Evolutionary conservation across 2,113 vertebrate species (phyloP), one percentile per base, ranked within the genome.

Genomic region (Tachycineta bicolor): DNA sequence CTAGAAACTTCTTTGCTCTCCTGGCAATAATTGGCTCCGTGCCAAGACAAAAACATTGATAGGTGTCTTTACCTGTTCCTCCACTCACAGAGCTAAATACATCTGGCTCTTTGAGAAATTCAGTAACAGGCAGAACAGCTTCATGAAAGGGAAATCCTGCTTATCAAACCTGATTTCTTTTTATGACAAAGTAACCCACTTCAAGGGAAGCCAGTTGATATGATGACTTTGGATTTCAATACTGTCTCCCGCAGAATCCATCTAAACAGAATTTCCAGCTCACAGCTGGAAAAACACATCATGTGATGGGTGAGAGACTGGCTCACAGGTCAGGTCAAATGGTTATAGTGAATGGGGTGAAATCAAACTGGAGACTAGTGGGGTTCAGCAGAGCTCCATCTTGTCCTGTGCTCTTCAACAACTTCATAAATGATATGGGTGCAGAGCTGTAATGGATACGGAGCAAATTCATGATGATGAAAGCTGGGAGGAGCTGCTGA

Each of bases 331-430:
- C 11, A 34, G 20, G 31, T 20, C 33, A 33, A 33, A 11, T 11
- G n/a, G 6, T 55, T 47, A 8, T 0, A 55, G 28, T 33, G 41
- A 47, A 47, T 23, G 18, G n/a, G 41, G 7, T 47, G 22, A 47
- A 11, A 47, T n/a, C 22, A 55, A 1, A 28, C 10, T 55, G n/a
- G n/a, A 0, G 1, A 39, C 14, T 39, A 5, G 5, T 12, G 14
- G 17, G 28, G 7, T 55, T 74, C 14, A 44, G 8, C n/a, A 64
- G n/a, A 19, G 14, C 23, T 74, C 50, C 49, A 56, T 74, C 28
- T 28, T 55, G 11, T 11, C 11, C 41, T n/a, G 28, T 28, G 5
- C 41, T 84, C n/a, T 47, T 47, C 28, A 47, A 28, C 4, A 56
- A 8, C 23, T 15, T 46, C 12, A 23, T 15, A 56, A 47, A 84